Conservation (phyloP, 2,113 vertebrate genomes). For the Illadopsis cleaveri region DNA sequence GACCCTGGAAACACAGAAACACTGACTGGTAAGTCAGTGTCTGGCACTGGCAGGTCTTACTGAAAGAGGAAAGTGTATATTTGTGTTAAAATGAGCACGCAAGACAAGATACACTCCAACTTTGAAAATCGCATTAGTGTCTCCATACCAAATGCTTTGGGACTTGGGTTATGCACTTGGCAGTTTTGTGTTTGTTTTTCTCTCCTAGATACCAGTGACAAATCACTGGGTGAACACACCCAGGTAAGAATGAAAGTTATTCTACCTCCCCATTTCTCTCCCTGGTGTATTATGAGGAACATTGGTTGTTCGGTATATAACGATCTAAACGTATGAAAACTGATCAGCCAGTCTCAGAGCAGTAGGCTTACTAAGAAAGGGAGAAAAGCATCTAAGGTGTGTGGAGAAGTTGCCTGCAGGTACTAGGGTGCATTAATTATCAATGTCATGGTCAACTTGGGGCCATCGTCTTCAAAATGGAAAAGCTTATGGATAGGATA, state of each 20-base stretch:
- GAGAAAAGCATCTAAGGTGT: background rate
- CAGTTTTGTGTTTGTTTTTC: constrained; percentile 4
- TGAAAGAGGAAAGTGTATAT: background rate
- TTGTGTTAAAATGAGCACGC: constrained; percentile 31
- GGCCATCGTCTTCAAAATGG: background rate
- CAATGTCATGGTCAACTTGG: rapidly evolving
- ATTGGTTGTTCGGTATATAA: background rate
- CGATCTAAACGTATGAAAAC: background rate
- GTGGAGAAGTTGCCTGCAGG: background rate
- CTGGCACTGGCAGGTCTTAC: background rate
- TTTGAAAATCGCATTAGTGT: constrained; percentile 38
- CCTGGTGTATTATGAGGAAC: background rate
- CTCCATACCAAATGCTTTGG: constrained; percentile 38
- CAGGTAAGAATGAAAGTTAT: background rate
- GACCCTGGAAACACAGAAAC: background rate
- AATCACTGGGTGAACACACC: background rate
- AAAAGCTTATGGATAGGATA: background rate
- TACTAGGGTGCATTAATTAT: background rate
- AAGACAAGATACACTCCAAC: constrained; percentile 34
- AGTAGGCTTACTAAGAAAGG: background rate
- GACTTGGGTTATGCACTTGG: constrained; percentile 3
- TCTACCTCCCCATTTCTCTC: background rate
- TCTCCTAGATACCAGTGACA: constrained; percentile 42
- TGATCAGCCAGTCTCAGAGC: background rate
- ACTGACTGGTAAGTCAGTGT: background rate